phyloP scores from a whole-genome alignment of 2,888 invertebrate species.

The Agrochola lota region DNA sequence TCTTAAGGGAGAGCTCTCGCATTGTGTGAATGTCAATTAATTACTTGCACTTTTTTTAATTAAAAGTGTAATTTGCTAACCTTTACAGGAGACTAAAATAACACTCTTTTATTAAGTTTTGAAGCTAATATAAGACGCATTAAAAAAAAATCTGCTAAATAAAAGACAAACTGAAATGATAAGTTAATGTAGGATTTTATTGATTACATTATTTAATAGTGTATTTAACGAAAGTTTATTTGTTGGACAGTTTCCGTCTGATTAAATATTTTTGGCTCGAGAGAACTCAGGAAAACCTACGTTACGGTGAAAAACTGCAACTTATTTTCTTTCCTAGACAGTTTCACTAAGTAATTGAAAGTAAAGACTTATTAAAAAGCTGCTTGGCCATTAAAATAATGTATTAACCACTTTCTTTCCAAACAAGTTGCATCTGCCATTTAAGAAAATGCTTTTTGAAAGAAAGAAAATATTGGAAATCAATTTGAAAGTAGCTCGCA shows the following conservation, averaged over 20 bases:
- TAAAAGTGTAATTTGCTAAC: neutral
- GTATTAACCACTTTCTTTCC: neutral
- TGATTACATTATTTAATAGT: neutral
- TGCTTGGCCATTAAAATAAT: neutral
- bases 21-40: neutral
- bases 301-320: neutral
- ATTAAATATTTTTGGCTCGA: neutral
- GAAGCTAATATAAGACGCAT: neutral
- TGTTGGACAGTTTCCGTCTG: neutral
- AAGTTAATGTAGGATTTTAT: neutral
- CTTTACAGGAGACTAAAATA: neutral
- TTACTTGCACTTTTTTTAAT: neutral
- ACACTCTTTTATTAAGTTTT: neutral
- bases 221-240: neutral
- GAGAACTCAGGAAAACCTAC: neutral
- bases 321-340: too few species aligned
- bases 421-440: neutral
- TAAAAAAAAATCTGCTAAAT: neutral
- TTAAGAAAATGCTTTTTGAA: neutral
- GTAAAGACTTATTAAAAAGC: neutral
- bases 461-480: slow-evolving; percentile 10
- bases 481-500: slow-evolving; percentile 22
- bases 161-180: neutral
- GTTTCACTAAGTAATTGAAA: neutral
- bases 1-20: slow-evolving; percentile 75